These are phyloP conservation scores for Seriola dumerili DNA, from an alignment of 2,113 vertebrate genomes.

Conservation along the genomic window DNA sequence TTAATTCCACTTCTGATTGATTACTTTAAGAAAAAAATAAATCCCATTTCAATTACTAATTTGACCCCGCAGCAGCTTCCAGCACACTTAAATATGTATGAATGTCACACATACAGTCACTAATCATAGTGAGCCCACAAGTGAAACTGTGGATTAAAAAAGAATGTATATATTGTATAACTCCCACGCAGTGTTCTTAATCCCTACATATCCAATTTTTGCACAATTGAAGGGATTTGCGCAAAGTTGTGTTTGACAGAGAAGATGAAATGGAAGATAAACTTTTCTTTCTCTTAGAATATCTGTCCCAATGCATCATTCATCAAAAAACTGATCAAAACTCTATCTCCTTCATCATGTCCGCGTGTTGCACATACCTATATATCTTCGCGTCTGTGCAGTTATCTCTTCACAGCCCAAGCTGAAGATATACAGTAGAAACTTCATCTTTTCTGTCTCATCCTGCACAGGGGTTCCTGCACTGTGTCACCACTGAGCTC, in stretches of 20 bases:
- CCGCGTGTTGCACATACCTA: slow-evolving; percentile 43
- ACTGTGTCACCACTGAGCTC: slow-evolving; percentile 68
- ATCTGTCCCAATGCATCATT: slow-evolving; percentile 36
- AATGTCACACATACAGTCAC: slow-evolving; percentile 35
- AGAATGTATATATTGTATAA: slow-evolving; percentile 32
- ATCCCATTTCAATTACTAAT: slow-evolving; percentile 54
- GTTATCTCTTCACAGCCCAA: slow-evolving; percentile 61
- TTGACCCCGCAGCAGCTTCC: slow-evolving; percentile 43
- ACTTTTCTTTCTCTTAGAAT: slow-evolving; percentile 11
- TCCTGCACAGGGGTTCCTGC: slow-evolving; percentile 62
- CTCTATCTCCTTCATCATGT: slow-evolving; percentile 40
- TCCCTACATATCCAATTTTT: slow-evolving; percentile 49
- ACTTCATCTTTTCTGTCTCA: slow-evolving; percentile 67
- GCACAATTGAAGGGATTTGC: slow-evolving; percentile 45
- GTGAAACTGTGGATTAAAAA: slow-evolving; percentile 54
- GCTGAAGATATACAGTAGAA: slow-evolving; percentile 65
- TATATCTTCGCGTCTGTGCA: slow-evolving; percentile 33
- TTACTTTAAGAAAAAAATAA: slow-evolving; percentile 48
- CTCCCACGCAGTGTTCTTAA: slow-evolving; percentile 35
- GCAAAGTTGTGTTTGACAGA: slow-evolving; percentile 18
- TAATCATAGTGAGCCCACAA: slow-evolving; percentile 33
- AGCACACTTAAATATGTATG: slow-evolving; percentile 45
- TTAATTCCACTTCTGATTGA: slow-evolving; percentile 38
- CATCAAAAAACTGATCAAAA: slow-evolving; percentile 60
- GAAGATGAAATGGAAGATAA: slow-evolving; percentile 58